Evolutionary conservation across 1,140 invertebrate genomes (phyloP).

Genomic region (Brachionus calyciflorus): DNA sequence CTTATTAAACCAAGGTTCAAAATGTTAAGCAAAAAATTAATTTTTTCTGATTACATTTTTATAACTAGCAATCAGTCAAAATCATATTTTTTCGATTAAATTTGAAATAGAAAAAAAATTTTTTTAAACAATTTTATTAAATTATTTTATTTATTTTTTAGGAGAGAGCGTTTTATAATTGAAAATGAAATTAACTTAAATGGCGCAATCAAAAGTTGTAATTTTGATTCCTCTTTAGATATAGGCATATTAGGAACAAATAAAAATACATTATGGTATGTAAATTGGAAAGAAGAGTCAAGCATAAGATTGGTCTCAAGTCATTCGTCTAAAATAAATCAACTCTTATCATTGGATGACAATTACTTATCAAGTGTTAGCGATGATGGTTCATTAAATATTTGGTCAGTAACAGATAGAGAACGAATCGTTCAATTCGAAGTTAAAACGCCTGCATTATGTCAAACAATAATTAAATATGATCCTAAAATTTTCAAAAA

Average conservation of each 20-base stretch:
- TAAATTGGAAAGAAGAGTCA: slow-evolving; percentile 59
- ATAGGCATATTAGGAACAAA: slow-evolving; percentile 60
- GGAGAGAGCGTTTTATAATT: slow-evolving; percentile 54
- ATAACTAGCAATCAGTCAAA: too few species aligned
- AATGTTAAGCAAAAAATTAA: too few species aligned
- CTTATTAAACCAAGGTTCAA: too few species aligned
- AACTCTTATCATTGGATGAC: slow-evolving; percentile 47
- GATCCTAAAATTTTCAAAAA: slow-evolving; percentile 14
- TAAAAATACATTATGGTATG: slow-evolving; percentile 59
- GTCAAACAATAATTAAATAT: background rate
- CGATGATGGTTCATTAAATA: slow-evolving; percentile 57
- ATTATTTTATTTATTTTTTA: background rate
- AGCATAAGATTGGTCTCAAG: slow-evolving; percentile 58
- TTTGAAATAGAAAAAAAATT: too few species aligned
- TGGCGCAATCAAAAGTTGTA: slow-evolving; percentile 53
- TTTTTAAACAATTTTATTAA: slow-evolving; percentile 54
- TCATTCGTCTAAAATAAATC: slow-evolving; percentile 55
- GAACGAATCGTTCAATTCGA: slow-evolving; percentile 59
- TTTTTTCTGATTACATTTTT: too few species aligned
- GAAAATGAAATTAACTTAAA: slow-evolving; percentile 60
- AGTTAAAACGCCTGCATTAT: slow-evolving; percentile 55
- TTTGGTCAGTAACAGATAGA: slow-evolving; percentile 55
- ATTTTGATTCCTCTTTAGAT: slow-evolving; percentile 58
- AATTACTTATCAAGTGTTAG: slow-evolving; percentile 54
- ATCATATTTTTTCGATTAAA: too few species aligned